Conservation (phyloP, 2,797 vertebrate species). For the Alosa sapidissima region DNA sequence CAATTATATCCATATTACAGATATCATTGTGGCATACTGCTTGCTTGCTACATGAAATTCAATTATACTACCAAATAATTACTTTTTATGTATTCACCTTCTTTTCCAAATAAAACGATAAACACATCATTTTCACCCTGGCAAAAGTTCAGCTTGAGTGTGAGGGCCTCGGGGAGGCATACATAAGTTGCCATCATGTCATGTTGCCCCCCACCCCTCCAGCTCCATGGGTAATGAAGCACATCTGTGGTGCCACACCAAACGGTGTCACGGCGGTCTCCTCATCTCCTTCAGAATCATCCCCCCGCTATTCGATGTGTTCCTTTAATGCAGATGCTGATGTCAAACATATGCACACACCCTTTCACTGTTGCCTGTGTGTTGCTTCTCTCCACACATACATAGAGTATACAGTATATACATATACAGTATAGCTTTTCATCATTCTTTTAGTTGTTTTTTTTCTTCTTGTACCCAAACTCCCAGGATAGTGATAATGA, state of each 20-base stretch:
- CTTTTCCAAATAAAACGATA: constrained; percentile 29
- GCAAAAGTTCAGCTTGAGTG: constrained; percentile 30
- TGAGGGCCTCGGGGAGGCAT: constrained; percentile 16
- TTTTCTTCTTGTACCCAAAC: neutral
- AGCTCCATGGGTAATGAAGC: constrained; percentile 29
- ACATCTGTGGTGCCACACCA: neutral
- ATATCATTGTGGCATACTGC: constrained; percentile 1
- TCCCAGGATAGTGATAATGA: constrained; percentile 10
- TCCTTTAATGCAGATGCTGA: neutral
- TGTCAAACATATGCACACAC: neutral
- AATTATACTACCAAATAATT: constrained; percentile 23
- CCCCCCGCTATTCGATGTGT: neutral
- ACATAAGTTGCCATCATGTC: constrained; percentile 10
- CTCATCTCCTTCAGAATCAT: neutral
- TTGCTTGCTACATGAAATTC: neutral
- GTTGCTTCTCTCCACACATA: neutral
- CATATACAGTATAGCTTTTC: neutral
- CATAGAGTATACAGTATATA: no score
- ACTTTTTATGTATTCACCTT: constrained; percentile 11
- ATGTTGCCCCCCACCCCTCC: neutral
- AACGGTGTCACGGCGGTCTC: neutral
- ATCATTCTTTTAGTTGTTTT: neutral
- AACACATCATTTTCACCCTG: constrained; percentile 31
- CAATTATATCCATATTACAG: neutral
- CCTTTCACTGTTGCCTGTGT: neutral